phyloP scores from a whole-genome alignment of 1,140 invertebrate genomes.

The Himalopsyche phryganea region DNA sequence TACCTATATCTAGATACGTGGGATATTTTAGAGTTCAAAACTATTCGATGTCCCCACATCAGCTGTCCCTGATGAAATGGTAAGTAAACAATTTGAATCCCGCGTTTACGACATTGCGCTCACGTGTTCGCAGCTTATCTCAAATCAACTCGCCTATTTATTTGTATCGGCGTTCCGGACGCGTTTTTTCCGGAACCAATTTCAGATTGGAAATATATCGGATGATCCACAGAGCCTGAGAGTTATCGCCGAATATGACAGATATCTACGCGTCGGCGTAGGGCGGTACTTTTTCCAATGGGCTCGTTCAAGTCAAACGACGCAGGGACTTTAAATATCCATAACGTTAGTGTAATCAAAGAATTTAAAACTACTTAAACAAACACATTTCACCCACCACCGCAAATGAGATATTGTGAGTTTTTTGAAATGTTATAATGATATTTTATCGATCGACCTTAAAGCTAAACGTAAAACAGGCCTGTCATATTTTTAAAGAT shows the following conservation, averaged over 20 bases:
- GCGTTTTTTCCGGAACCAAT: slow-evolving; percentile 27
- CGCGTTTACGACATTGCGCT: slow-evolving; percentile 29
- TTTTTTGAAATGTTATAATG: too few relatives aligned
- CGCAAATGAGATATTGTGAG: too few relatives aligned
- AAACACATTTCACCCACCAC: too few relatives aligned
- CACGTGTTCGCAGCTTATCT: slow-evolving; percentile 32
- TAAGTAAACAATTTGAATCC: slow-evolving; percentile 33
- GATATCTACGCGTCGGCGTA: slow-evolving; percentile 21
- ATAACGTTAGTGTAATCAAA: too few relatives aligned
- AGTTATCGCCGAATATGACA: slow-evolving; percentile 33
- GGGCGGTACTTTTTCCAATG: slow-evolving; percentile 24
- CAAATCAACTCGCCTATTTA: slow-evolving; percentile 32
- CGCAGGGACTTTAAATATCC: too few relatives aligned
- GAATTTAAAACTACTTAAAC: too few relatives aligned
- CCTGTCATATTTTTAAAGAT: too few relatives aligned
- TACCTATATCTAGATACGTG: too few relatives aligned
- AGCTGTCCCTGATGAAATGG: background rate
- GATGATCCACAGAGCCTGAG: slow-evolving; percentile 29
- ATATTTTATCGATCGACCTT: too few relatives aligned
- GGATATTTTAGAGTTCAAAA: too few relatives aligned
- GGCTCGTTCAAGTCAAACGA: background rate
- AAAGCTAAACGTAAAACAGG: too few relatives aligned
- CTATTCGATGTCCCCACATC: too few relatives aligned
- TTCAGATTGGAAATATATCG: slow-evolving; percentile 29
- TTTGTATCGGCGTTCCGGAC: slow-evolving; percentile 28